Conservation (phyloP, 2,888 invertebrate genomes). For the Acleris sparsana region DNA sequence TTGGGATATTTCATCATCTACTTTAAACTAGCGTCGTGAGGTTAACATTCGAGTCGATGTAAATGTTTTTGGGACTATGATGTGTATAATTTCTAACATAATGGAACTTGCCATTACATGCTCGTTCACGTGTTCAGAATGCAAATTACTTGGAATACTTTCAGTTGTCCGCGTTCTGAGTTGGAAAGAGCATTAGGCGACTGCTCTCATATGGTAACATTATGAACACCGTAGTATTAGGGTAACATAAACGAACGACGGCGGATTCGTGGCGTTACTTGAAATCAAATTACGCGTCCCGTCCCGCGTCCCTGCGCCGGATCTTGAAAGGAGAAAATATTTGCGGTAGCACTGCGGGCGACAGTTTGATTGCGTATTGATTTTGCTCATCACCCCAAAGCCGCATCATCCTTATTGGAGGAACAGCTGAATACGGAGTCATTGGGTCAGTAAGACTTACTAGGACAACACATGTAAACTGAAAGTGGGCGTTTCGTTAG, state of each 20-base stretch:
- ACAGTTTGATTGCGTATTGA: constrained; percentile 65
- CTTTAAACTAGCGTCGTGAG: too few species aligned
- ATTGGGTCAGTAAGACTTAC: constrained; percentile 14
- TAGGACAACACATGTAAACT: not conserved
- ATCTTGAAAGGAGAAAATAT: constrained; percentile 59
- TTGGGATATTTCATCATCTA: too few species aligned
- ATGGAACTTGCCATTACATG: too few species aligned
- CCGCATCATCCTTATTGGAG: not conserved
- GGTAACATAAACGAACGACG: constrained; percentile 37
- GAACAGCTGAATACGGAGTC: constrained; percentile 4
- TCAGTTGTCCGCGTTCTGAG: too few species aligned
- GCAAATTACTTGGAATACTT: too few species aligned
- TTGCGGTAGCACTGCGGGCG: constrained; percentile 60
- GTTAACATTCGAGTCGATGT: too few species aligned
- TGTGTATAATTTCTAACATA: too few species aligned
- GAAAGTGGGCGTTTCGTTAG: too few species aligned
- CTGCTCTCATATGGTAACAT: not conserved
- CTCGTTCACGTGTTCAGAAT: too few species aligned
- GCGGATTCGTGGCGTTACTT: constrained; percentile 53
- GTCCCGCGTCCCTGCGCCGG: constrained; percentile 38
- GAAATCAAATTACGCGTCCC: constrained; percentile 52
- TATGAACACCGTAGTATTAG: not conserved
- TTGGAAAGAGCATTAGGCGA: not conserved
- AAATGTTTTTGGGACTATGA: too few species aligned
- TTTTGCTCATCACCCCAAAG: constrained; percentile 46